phyloP scores from a whole-genome alignment of 2,888 invertebrate species.

The Diadegma fenestrale region DNA sequence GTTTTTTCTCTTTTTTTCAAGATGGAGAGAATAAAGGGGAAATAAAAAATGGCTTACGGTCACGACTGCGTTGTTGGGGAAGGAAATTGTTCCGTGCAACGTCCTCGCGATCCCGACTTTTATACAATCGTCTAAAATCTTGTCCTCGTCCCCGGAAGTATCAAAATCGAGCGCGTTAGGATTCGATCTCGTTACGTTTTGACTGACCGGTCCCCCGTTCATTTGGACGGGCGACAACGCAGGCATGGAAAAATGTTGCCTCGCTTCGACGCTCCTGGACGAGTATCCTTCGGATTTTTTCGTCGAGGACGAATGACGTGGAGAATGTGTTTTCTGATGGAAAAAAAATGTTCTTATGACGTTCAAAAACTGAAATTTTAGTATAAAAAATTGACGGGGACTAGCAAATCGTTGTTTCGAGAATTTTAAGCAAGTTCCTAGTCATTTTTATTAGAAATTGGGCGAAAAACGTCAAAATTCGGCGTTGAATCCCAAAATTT shows the following conservation, averaged over 20 bases:
- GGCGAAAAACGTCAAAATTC: too few species aligned
- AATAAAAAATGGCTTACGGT: slow-evolving; percentile 19
- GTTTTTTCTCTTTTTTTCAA: not conserved
- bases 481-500: too few species aligned
- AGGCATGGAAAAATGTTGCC: slow-evolving; percentile 7
- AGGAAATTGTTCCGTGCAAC: slow-evolving; percentile 31
- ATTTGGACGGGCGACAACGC: not conserved
- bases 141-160: slow-evolving; percentile 86
- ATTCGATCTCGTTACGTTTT: slow-evolving; percentile 2
- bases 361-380: not conserved
- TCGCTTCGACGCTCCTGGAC: not conserved
- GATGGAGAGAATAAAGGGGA: not conserved
- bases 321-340: not conserved
- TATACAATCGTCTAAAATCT: slow-evolving; percentile 89
- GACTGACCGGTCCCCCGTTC: not conserved
- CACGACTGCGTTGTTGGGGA: slow-evolving; percentile 4
- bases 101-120: slow-evolving; percentile 88
- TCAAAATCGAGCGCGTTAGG: not conserved
- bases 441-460: too few species aligned
- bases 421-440: too few species aligned
- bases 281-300: not conserved
- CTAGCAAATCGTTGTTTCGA: too few species aligned
- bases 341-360: not conserved
- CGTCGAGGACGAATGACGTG: not conserved
- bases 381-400: not conserved